Evolutionary conservation across 2,113 vertebrate genomes (phyloP).

Genomic region (Guaruba guarouba): DNA sequence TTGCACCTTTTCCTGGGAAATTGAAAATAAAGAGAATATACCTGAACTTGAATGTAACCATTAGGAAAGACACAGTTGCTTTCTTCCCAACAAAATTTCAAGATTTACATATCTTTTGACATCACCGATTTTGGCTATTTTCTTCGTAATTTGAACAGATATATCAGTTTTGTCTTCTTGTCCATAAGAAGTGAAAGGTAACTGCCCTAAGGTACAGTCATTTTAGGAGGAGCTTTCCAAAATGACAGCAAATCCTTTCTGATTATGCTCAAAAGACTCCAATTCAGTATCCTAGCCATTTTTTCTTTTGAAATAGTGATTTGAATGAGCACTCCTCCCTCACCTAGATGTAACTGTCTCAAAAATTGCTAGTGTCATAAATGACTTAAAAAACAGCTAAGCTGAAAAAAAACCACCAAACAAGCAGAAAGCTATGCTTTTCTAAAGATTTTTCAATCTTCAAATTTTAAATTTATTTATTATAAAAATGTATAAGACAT

Average conservation of each 20-base stretch:
- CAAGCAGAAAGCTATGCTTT: background rate
- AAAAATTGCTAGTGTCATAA: background rate
- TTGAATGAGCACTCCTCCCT: background rate
- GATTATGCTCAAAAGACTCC: background rate
- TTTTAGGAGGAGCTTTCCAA: conserved; percentile 12
- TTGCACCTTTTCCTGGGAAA: background rate
- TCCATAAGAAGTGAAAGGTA: background rate
- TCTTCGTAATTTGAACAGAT: background rate
- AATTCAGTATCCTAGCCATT: background rate
- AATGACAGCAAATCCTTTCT: conserved; percentile 46
- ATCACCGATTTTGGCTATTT: background rate
- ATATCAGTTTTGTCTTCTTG: background rate
- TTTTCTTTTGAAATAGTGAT: background rate
- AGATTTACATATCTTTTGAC: background rate
- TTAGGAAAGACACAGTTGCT: background rate
- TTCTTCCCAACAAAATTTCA: background rate
- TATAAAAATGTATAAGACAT: background rate
- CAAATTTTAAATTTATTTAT: background rate
- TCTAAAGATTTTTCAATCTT: background rate
- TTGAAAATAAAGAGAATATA: background rate
- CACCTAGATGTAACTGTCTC: background rate
- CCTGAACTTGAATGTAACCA: background rate
- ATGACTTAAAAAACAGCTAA: background rate
- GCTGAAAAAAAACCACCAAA: rapidly evolving
- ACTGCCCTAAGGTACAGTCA: background rate